Evolutionary conservation across 2,113 vertebrate species (phyloP).

Genomic region (Sorex araneus): DNA sequence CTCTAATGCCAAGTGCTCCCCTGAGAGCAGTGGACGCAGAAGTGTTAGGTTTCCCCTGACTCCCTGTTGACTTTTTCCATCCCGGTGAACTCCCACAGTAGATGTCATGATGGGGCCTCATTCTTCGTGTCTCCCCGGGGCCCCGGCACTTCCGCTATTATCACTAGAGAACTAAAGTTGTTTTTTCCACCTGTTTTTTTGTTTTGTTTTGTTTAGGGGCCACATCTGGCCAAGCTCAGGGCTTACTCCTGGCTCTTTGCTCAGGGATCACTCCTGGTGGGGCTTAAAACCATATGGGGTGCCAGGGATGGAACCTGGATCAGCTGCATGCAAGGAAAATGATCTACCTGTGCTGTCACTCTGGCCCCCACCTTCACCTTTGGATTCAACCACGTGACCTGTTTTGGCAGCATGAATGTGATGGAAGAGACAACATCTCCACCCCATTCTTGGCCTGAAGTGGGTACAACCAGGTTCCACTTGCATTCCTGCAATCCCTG

Average conservation of each 20-base stretch:
- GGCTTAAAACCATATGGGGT: no score
- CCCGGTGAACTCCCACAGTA: neutral
- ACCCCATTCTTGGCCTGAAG: neutral
- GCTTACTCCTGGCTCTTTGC: no score
- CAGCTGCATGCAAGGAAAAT: no score
- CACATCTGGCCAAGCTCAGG: no score
- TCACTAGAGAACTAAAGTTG: no score
- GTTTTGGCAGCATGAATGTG: neutral
- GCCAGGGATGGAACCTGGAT: no score
- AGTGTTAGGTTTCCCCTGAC: no score
- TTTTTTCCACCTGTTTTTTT: no score
- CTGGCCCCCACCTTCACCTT: neutral
- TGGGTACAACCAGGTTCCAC: neutral
- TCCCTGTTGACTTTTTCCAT: no score
- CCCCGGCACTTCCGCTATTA: neutral
- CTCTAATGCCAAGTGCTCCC: slow-evolving; percentile 32
- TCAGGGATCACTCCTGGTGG: no score
- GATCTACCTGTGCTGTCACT: no score
- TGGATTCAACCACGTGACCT: neutral
- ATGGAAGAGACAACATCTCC: neutral
- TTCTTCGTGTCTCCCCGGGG: neutral
- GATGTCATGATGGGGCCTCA: neutral
- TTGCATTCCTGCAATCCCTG: neutral
- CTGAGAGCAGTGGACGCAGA: neutral
- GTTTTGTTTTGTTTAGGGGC: no score